Evolutionary conservation across 2,113 vertebrate species (phyloP).

Genomic region (Gorilla gorilla): DNA sequence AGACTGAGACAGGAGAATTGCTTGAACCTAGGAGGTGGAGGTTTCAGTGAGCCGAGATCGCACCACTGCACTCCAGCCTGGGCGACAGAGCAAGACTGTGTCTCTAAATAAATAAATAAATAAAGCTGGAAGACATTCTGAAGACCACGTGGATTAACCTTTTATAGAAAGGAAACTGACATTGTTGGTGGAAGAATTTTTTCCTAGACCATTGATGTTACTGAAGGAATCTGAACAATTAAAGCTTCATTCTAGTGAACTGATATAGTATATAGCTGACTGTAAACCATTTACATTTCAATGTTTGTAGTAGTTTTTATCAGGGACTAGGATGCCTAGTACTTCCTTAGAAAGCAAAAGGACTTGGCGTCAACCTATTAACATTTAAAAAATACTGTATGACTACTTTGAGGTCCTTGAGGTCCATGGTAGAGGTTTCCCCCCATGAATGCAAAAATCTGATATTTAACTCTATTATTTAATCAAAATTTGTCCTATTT

Average conservation of each 20-base stretch:
- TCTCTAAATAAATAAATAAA: too few relatives aligned
- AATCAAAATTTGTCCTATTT: not conserved
- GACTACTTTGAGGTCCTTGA: not conserved
- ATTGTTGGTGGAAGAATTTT: not conserved
- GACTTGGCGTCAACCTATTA: not conserved
- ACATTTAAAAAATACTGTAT: not conserved
- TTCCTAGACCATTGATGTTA: not conserved
- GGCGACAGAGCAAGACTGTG: too few relatives aligned
- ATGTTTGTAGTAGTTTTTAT: constrained; percentile 38
- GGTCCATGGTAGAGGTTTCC: not conserved
- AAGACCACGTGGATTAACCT: not conserved
- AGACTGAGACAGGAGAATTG: too few relatives aligned
- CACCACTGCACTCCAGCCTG: too few relatives aligned
- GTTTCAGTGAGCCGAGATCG: too few relatives aligned
- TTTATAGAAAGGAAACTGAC: not conserved
- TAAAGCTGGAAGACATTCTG: constrained; percentile 1
- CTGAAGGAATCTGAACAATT: not conserved
- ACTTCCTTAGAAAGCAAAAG: not conserved
- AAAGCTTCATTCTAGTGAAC: constrained; percentile 1
- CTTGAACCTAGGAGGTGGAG: too few relatives aligned
- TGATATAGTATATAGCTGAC: not conserved
- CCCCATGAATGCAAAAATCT: not conserved
- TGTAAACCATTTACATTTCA: not conserved
- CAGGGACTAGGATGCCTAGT: not conserved
- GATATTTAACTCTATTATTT: not conserved